Conservation (phyloP, 2,113 vertebrate species). For the Leucosticte australis region DNA sequence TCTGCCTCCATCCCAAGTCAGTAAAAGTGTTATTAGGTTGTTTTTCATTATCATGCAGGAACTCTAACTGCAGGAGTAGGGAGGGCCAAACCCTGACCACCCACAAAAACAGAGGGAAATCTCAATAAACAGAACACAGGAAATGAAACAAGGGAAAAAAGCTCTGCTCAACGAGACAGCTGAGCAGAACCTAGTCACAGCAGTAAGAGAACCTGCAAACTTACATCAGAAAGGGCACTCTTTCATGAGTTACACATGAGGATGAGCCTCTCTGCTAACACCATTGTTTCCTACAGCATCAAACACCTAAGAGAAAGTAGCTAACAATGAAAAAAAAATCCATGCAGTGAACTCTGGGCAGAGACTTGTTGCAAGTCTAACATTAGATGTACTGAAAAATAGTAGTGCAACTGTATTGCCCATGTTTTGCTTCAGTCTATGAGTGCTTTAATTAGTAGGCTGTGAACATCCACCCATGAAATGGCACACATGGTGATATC, state of each 20-base stretch:
- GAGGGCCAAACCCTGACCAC: background rate
- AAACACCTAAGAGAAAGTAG: background rate
- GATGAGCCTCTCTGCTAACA: background rate
- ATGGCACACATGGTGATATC: background rate
- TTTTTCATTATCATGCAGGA: background rate
- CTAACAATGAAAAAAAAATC: background rate
- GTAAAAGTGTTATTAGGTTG: background rate
- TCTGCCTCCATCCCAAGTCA: background rate
- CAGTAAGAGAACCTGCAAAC: background rate
- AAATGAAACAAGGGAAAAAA: background rate
- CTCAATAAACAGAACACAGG: background rate
- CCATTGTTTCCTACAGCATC: background rate
- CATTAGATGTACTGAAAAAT: background rate
- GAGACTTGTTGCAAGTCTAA: background rate
- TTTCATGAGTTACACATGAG: background rate
- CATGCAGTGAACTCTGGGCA: background rate
- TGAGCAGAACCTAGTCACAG: background rate
- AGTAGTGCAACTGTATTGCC: background rate
- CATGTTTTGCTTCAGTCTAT: background rate
- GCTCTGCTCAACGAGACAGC: accelerated
- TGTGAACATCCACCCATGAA: background rate
- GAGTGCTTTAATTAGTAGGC: background rate
- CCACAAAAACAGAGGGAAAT: background rate
- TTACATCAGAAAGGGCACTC: background rate
- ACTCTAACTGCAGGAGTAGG: background rate